Base-by-base conservation (phyloP, 2,888 invertebrate species). In the Tipula unca region DNA sequence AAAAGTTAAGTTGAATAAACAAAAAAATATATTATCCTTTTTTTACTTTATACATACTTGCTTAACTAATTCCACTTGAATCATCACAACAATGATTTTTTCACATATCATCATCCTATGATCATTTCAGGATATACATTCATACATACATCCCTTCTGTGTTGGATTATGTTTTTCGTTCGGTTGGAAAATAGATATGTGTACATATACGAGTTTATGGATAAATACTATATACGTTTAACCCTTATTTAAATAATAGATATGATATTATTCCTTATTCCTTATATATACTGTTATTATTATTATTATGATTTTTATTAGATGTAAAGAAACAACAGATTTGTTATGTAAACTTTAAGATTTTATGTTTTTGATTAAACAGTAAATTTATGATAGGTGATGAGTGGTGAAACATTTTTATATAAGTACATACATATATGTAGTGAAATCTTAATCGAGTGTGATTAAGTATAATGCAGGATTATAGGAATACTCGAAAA, bases 191-290 rank as follows among this genome's bases (percentile, higher is more conserved):
- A 69, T 69, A 25, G 69, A 69, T 69, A 69, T 69, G 48, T 48
- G 8, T 8, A 36, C 10, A 39, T 39, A 39, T 32, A 32, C 32
- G 32, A n/a, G n/a, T n/a, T n/a, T n/a, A n/a, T n/a, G 48, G 48
- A 48, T 69, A 69, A 69, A 69, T 69, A 48, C 17, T 17, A 69
- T 69, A 69, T 8, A 25, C 10, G 4, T 69, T 69, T 69, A 69
- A 69, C 69, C 69, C 69, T 69, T 69, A 69, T 69, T 69, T 69
- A 69, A 69, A 69, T 69, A n/a, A n/a, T n/a, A n/a, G n/a, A n/a
- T n/a, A n/a, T n/a, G n/a, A 69, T 69, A 25, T 69, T 69, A 69
- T 69, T 32, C 32, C 32, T 32, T 32, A 69, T 17, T n/a, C 69
- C 69, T 32, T 32, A 32, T 32, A 48, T 17, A 48, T 69, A 69